These are phyloP conservation scores for Drosophila borealis DNA, from an alignment of 2,888 invertebrate species.

Conservation along the genomic window DNA sequence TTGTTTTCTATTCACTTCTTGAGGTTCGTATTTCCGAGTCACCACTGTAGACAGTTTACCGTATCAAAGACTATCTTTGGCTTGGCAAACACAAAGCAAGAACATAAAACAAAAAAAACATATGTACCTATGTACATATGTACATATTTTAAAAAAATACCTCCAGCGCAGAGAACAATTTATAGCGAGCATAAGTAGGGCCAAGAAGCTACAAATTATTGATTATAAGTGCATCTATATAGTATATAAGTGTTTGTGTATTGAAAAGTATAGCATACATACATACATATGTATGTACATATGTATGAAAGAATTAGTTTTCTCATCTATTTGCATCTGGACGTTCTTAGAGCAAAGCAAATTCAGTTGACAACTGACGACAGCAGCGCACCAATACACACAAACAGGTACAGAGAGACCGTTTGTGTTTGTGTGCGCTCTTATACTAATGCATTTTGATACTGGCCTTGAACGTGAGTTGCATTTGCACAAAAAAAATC, in stretches of 20 bases:
- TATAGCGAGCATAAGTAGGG: slow-evolving; percentile 13
- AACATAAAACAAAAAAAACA: slow-evolving; percentile 14
- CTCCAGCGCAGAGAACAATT: not conserved
- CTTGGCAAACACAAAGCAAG: slow-evolving; percentile 14
- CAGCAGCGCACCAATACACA: slow-evolving; percentile 32
- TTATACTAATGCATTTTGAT: slow-evolving; percentile 63
- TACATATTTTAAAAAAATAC: not conserved
- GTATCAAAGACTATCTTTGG: not conserved
- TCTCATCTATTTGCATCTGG: slow-evolving; percentile 25
- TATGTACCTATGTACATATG: too few species aligned
- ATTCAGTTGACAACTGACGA: slow-evolving; percentile 70
- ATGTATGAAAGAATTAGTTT: slow-evolving; percentile 19
- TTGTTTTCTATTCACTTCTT: not conserved
- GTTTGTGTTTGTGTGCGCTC: slow-evolving; percentile 7
- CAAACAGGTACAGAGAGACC: too few species aligned
- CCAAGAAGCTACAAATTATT: slow-evolving; percentile 61
- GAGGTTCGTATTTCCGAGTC: not conserved
- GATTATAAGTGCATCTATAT: slow-evolving; percentile 42
- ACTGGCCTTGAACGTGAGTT: slow-evolving; percentile 85
- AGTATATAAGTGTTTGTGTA: not conserved
- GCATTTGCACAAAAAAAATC: slow-evolving; percentile 74
- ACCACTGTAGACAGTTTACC: not conserved
- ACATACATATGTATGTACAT: too few species aligned
- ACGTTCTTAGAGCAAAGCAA: slow-evolving; percentile 46
- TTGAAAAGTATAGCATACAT: not conserved